Conservation (phyloP, 2,888 invertebrate genomes). For the Macropis europaea region DNA sequence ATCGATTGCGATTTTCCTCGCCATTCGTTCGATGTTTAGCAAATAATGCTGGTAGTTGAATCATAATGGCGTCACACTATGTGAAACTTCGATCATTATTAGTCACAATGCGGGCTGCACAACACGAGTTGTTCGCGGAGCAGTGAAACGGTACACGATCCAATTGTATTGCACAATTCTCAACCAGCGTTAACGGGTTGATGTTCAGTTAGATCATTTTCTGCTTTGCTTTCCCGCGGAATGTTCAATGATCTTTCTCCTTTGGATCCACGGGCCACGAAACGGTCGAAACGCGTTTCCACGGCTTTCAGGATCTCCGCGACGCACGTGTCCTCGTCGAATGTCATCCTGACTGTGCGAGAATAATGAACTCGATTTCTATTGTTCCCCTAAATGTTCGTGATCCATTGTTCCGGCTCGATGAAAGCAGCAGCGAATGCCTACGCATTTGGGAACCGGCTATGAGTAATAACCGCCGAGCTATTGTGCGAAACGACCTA, state of each 20-base stretch:
- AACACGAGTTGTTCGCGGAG: too few relatives aligned
- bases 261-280: neutral
- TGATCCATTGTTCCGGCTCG: conserved; percentile 36
- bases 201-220: too few relatives aligned
- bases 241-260: neutral
- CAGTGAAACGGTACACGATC: too few relatives aligned
- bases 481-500: conserved; percentile 35
- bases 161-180: too few relatives aligned
- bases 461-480: conserved; percentile 29
- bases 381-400: conserved; percentile 42
- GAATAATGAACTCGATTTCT: conserved; percentile 40
- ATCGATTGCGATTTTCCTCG: too few relatives aligned
- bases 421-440: conserved; percentile 32
- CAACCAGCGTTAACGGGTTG: too few relatives aligned
- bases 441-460: conserved; percentile 25
- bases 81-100: too few relatives aligned
- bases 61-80: too few relatives aligned
- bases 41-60: too few relatives aligned
- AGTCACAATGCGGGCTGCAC: too few relatives aligned
- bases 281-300: conserved; percentile 3
- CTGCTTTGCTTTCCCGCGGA: neutral
- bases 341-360: conserved; percentile 26
- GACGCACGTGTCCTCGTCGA: neutral
- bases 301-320: conserved; percentile 9
- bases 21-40: too few relatives aligned